phyloP scores from a whole-genome alignment of 2,888 invertebrate genomes.

The Catocala fraxini region DNA sequence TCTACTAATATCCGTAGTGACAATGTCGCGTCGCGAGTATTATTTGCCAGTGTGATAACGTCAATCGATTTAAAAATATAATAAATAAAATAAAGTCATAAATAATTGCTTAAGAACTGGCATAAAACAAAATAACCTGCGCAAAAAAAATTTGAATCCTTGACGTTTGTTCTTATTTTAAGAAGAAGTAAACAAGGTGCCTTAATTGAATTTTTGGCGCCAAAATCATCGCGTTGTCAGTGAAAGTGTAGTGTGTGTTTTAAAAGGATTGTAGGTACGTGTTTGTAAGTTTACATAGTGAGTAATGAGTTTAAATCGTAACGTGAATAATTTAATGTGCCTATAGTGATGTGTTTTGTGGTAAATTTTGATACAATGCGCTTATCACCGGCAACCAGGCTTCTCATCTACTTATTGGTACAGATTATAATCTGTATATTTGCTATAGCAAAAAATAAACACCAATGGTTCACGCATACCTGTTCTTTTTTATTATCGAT shows the following conservation, averaged over 20 bases:
- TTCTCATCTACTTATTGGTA: too few species aligned
- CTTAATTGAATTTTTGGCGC: background rate
- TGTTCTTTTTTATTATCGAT: too few species aligned
- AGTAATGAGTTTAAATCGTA: too few species aligned
- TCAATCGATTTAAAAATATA: conserved; percentile 50
- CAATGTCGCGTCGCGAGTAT: conserved; percentile 78
- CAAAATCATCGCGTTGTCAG: background rate
- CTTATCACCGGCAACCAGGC: too few species aligned
- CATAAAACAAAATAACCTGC: background rate
- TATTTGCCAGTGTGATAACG: conserved; percentile 62
- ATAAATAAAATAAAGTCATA: conserved; percentile 32
- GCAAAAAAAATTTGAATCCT: too few species aligned
- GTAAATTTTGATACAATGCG: too few species aligned
- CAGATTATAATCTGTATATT: too few species aligned
- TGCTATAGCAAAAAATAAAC: too few species aligned
- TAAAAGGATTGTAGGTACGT: background rate
- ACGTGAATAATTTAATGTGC: too few species aligned
- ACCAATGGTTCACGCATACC: too few species aligned
- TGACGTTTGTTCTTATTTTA: too few species aligned
- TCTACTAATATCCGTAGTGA: conserved; percentile 76
- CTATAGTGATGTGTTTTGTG: too few species aligned
- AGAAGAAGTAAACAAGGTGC: background rate
- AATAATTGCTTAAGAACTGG: conserved; percentile 6
- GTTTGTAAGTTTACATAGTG: background rate
- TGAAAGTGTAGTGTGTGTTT: conserved; percentile 1